Percentiles rank a stretch among this genome's conserved stretches.
Conservation (phyloP, 2,113 vertebrate species). For the Chaetodon trifascialis region DNA sequence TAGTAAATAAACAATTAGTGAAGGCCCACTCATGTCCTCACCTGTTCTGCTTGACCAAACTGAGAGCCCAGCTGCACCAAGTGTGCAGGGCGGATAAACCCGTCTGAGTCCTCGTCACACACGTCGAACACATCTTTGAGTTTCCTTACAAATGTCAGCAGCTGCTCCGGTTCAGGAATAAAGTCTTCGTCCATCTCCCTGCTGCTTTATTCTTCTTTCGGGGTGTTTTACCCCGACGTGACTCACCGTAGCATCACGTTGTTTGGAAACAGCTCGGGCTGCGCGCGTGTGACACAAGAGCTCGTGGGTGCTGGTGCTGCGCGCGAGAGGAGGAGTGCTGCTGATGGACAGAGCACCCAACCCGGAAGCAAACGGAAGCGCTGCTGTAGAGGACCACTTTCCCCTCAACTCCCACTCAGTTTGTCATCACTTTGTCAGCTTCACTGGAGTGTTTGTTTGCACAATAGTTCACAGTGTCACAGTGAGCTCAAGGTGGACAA, state of each 20-base stretch:
- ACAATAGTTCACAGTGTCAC: too few relatives aligned
- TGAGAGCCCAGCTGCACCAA: conserved; percentile 88
- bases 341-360: background rate
- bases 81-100: conserved; percentile 87
- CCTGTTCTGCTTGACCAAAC: conserved; percentile 90
- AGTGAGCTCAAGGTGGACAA: background rate
- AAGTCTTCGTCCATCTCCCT: conserved; percentile 57
- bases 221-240: background rate
- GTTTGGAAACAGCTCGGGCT: background rate
- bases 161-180: conserved; percentile 62
- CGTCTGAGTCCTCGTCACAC: conserved; percentile 90
- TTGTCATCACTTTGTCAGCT: background rate
- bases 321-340: conserved; percentile 8
- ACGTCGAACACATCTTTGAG: conserved; percentile 92
- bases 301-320: conserved; percentile 29
- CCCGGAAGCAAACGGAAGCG: background rate
- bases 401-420: background rate
- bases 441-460: background rate
- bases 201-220: background rate
- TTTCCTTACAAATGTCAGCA: conserved; percentile 86
- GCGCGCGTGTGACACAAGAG: background rate
- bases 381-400: too few relatives aligned
- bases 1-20: background rate
- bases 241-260: background rate
- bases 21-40: conserved; percentile 71